Evolutionary conservation across 2,888 invertebrate genomes (phyloP).

Genomic region (Lagria hirta): DNA sequence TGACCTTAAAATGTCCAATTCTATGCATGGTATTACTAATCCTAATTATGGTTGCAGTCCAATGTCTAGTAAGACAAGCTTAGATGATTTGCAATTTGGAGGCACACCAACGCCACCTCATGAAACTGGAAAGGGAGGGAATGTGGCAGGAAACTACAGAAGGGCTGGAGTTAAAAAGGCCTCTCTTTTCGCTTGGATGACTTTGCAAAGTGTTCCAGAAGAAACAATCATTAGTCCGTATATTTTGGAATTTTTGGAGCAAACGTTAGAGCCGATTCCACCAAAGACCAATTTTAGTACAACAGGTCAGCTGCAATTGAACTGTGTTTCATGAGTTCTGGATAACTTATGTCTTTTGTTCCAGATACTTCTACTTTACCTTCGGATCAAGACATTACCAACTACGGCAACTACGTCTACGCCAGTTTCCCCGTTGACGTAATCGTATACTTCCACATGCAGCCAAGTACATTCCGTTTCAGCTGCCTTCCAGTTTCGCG

Average conservation of each 20-base stretch:
- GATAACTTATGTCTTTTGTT: conserved; percentile 13
- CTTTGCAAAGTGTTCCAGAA: conserved; percentile 94
- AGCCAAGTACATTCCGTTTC: conserved; percentile 94
- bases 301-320: conserved; percentile 31
- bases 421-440: conserved; percentile 98
- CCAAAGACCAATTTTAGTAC: conserved; percentile 46
- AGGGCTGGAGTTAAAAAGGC: conserved; percentile 72
- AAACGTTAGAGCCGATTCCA: conserved; percentile 94
- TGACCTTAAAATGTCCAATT: conserved; percentile 40
- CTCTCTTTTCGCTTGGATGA: conserved; percentile 92
- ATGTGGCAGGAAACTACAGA: conserved; percentile 2
- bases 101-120: conserved; percentile 36
- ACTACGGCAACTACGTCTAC: conserved; percentile 79
- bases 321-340: background rate
- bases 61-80: conserved; percentile 43
- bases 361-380: conserved; percentile 43
- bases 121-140: conserved; percentile 13
- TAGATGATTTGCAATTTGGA: conserved; percentile 41
- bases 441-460: conserved; percentile 97
- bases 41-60: conserved; percentile 51
- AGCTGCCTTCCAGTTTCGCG: conserved; percentile 93
- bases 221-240: conserved; percentile 98
- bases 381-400: conserved; percentile 59
- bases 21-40: conserved; percentile 52
- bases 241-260: conserved; percentile 94